These are phyloP conservation scores for Oreotrochilus melanogaster DNA, from an alignment of 2,113 vertebrate genomes.

Conservation along the genomic window DNA sequence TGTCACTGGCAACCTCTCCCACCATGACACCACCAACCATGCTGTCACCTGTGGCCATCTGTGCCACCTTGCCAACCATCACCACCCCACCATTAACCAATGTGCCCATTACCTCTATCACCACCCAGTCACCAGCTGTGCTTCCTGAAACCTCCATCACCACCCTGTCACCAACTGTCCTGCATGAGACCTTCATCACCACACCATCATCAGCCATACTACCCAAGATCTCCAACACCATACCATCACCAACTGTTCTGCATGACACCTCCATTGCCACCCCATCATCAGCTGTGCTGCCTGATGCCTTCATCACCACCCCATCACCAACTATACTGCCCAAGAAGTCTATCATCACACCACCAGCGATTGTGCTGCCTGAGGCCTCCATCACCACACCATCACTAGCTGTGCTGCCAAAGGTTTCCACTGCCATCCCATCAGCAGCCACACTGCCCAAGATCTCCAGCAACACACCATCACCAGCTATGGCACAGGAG, in stretches of 20 bases:
- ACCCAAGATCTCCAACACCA: rapidly evolving
- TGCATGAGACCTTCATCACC: rapidly evolving
- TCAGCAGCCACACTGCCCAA: rapidly evolving
- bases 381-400: rapidly evolving
- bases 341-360: rapidly evolving
- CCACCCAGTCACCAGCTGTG: rapidly evolving
- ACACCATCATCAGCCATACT: rapidly evolving
- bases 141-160: rapidly evolving
- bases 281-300: neutral
- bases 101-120: rapidly evolving
- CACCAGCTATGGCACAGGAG: neutral
- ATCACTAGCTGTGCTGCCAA: rapidly evolving
- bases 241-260: rapidly evolving
- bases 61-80: neutral
- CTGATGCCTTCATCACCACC: neutral
- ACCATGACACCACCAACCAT: neutral
- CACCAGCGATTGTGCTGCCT: rapidly evolving
- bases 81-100: rapidly evolving
- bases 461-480: rapidly evolving
- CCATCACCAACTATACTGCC: neutral
- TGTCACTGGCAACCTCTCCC: neutral
- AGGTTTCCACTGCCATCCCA: rapidly evolving
- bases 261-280: neutral
- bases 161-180: rapidly evolving
- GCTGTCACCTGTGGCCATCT: neutral